Base-by-base conservation (phyloP, 2,888 invertebrate genomes). In the Eristalinus aeneus region DNA sequence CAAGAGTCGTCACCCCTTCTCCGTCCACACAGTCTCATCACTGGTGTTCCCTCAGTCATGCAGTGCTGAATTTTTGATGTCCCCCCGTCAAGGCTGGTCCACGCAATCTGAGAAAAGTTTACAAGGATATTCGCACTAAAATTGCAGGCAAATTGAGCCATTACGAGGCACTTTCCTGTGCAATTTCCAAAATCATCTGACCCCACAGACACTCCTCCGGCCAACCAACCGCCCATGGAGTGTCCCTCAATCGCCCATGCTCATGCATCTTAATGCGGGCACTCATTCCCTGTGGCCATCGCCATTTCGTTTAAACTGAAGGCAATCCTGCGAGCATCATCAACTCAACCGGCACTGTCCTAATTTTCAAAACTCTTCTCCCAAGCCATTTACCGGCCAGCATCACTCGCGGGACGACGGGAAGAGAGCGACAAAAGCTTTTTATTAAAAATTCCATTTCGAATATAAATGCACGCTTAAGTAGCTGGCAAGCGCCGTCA, bases 381-480 rank as follows among this genome's bases (percentile, higher is more conserved):
- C 31, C 12, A 12, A 34, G 34, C 34, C 54, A 32, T 27, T 46
- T 67, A 72, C 78, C 39, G 54, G 58, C 60, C 31, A 27, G 27
- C 27, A 27, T 27, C 27, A 27, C 27, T 27, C 27, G 27, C 5
- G 27, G 27, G 27, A 27, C 27, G 27, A 27, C 2, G 27, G 27
- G 64, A 20, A 3, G 22, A 69, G 68, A 76, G 80, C 34, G 39
- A n/a, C 6, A 79, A 81, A 65, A 60, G 81, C 67, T 82, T 78
- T 86, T 78, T 82, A 86, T 86, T 75, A 74, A 86, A 71, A 86
- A 86, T 82, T 82, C 73, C 77, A 86, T 86, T 86, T 82, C 81
- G 81, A 86, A 86, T 86, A 86, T 82, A 86, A 86, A 81, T 86
- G 86, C 71, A 77, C 77, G 86, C 81, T 78, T 78, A 82, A 86